Evolutionary conservation across 2,797 vertebrate species (phyloP), one percentile per base, ranked within the genome.

Genomic region (Periophthalmus magnuspinnatus): DNA sequence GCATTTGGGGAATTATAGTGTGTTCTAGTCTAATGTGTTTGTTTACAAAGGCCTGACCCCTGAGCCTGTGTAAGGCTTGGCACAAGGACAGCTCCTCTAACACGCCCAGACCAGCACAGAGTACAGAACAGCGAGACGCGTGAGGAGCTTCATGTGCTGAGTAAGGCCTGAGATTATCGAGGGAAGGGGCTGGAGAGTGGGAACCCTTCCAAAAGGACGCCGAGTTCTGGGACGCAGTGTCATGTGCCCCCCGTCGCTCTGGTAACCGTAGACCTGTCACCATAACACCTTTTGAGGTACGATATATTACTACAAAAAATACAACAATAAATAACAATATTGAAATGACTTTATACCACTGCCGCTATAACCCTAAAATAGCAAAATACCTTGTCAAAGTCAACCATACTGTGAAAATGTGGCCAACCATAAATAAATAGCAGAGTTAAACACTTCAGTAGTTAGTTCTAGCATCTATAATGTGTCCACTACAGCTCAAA

Each of bases 71-170:
- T 71, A 67, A 82, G 77, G 67, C 77, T 79, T 82, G 78, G 72
- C 85, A 81, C 88, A 93, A 92, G 89, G 91, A 93, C 90, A 85
- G 81, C 77, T 54, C 32, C 75, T 89, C 86, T 88, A 82, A 69
- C 67, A 69, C 70, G 32, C 65, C 81, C 64, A 73, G 71, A 79
- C 74, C 80, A 81, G 77, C 41, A 65, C 68, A 63, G 52, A 11
- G 9, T 77, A 45, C 41, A 45, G 41, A 41, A 38, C 38, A 41
- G 38, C 11, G 74, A 70, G 72, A 81, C 72, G 67, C 34, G 78
- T 34, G 76, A 41, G 33, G 34, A 41, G 74, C 78, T 69, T 72
- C 78, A 78, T 90, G 85, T 79, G 89, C 87, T 87, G 86, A 91
- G 78, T 84, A 86, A 90, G 88, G 80, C 75, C 77, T 65, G 89